Conservation (phyloP, 2,113 vertebrate species). For the Hipposideros armiger region DNA sequence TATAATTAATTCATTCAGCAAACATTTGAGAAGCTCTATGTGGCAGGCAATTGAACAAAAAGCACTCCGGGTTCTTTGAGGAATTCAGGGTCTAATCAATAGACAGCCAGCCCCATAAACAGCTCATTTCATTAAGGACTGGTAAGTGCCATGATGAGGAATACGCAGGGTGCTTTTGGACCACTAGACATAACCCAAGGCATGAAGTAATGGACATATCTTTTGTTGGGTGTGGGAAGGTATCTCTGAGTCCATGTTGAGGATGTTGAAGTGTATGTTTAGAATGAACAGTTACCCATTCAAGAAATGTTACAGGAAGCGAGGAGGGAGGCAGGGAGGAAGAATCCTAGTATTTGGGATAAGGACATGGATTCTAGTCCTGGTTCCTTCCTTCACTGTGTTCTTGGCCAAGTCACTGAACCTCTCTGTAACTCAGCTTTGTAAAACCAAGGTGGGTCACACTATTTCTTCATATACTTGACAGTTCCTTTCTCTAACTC, state of each 20-base stretch:
- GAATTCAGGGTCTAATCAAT: not conserved
- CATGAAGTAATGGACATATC: not conserved
- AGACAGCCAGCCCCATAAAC: not conserved
- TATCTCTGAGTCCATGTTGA: slow-evolving; percentile 1
- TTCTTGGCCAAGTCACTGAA: not conserved
- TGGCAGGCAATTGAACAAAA: not conserved
- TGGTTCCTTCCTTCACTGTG: not conserved
- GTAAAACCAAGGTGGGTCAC: not conserved
- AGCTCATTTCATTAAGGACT: not conserved
- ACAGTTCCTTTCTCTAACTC: not conserved
- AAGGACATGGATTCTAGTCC: not conserved
- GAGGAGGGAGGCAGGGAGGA: not conserved
- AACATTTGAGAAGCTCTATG: not conserved
- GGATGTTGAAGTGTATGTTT: not conserved
- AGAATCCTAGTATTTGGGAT: not conserved
- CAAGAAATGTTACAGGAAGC: not conserved
- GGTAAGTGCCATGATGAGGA: not conserved
- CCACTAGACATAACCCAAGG: not conserved
- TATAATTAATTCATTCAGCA: not conserved
- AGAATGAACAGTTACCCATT: not conserved
- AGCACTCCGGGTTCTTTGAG: not conserved
- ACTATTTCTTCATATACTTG: not conserved
- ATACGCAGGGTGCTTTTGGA: not conserved
- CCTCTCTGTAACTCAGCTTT: not conserved
- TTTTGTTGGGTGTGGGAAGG: not conserved